Conservation (phyloP, 2,797 vertebrate genomes). For the Mycteria americana region DNA sequence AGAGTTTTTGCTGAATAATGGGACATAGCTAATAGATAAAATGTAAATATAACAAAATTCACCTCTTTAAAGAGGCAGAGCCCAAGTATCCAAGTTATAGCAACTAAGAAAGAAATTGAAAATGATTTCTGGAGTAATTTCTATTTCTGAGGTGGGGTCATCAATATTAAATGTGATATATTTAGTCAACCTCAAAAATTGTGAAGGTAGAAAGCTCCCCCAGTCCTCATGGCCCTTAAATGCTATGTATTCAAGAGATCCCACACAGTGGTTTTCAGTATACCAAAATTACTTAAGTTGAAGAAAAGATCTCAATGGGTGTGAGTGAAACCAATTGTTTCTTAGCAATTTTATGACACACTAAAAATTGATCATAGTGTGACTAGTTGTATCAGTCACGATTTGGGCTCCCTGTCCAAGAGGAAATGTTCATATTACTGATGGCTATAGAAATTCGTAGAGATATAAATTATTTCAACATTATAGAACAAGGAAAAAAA, state of each 20-base stretch:
- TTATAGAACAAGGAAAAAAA: neutral
- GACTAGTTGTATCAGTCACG: neutral
- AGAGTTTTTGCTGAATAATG: neutral
- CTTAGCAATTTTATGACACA: neutral
- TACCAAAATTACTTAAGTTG: neutral
- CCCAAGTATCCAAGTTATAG: rapidly evolving
- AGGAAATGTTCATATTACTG: neutral
- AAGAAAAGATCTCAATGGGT: neutral
- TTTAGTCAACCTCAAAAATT: neutral
- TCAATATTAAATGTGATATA: neutral
- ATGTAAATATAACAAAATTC: neutral
- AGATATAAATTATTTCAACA: neutral
- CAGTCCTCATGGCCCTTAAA: neutral
- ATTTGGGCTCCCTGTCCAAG: neutral
- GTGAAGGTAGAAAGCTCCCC: neutral
- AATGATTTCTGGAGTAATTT: neutral
- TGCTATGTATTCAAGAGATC: neutral
- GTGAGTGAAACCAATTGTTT: neutral
- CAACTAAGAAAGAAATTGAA: neutral
- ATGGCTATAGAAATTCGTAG: neutral
- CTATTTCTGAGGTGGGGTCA: neutral
- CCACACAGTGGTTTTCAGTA: neutral
- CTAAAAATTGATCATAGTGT: neutral
- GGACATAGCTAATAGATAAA: neutral
- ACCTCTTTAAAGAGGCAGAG: neutral